Evolutionary conservation across 1,140 invertebrate genomes (phyloP).

Genomic region (Maniola jurtina): DNA sequence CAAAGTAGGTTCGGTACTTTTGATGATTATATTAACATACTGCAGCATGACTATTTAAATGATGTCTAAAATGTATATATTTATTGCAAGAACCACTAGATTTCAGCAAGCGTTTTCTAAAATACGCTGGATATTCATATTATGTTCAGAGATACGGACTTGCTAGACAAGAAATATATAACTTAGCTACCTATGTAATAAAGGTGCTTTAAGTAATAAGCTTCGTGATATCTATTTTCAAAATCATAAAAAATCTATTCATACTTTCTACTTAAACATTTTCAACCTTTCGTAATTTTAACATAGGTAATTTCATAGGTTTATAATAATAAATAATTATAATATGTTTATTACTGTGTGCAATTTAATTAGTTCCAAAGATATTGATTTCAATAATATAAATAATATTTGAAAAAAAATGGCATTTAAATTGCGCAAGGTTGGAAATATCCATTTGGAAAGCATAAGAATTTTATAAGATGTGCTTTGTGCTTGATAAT

Average conservation of each 20-base stretch:
- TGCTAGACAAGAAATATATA: background rate
- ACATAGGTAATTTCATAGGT: background rate
- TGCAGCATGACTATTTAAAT: background rate
- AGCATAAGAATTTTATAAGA: background rate
- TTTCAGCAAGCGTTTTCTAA: background rate
- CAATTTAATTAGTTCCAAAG: too few relatives aligned
- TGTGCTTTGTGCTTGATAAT: background rate
- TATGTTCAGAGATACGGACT: background rate
- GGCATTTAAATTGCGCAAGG: background rate
- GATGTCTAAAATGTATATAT: background rate
- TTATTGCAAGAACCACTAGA: background rate
- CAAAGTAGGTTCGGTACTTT: background rate
- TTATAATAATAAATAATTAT: too few relatives aligned
- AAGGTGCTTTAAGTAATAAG: slow-evolving; percentile 12
- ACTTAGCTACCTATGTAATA: background rate
- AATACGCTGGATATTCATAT: slow-evolving; percentile 27
- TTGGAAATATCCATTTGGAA: background rate
- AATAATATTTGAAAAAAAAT: too few relatives aligned
- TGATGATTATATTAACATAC: background rate
- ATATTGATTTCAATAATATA: too few relatives aligned
- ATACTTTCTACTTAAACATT: background rate
- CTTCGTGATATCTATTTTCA: background rate
- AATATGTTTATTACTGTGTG: too few relatives aligned
- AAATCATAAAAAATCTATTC: background rate
- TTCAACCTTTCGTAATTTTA: slow-evolving; percentile 2